Evolutionary conservation across 1,140 invertebrate species (phyloP), one percentile per base, ranked within the genome.

Genomic region (Dolichoris vasculosae): DNA sequence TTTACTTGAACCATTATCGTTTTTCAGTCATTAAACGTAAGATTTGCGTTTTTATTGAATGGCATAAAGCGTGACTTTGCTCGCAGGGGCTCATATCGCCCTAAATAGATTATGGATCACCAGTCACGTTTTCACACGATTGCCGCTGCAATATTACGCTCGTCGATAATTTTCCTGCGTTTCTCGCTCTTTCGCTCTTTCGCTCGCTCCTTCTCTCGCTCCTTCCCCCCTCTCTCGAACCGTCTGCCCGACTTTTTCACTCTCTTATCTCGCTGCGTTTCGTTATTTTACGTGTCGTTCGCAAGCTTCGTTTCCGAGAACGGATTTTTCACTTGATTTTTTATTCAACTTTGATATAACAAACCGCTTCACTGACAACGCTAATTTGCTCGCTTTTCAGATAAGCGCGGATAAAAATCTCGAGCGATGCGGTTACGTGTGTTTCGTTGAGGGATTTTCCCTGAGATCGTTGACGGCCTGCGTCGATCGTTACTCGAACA

Each of bases 101-200:
- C 82, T 76, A 63, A 63, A 83, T 83, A 83, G 63, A 69, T 86
- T 59, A 55, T 75, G 8, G 77, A 35, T 84, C 82, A 84, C 32
- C 69, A 80, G 86, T 88, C 87, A 88, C 88, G 89, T 90, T 91
- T 89, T 86, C 76, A 38, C 83, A 87, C 90, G 89, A 89, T 88
- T 26, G 63, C 77, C 51, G 79, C 13, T 73, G 38, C 43, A 73
- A 67, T 26, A 38, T 38, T 69, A 38, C 40, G 35, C 20, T 1
- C 55, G 20, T 30, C 43, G 46, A 69, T 82, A 30, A 69, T 30
- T 51, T 82, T 63, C 17, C 63, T 69, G 9, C 11, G 26, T 13
- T 9, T 46, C 35, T 43, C 32, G 59, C 35, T 23, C 17, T 43
- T 71, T 80, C 79, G 4, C n/a, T 26, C 35, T n/a, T 15, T 20